Percentiles rank a stretch among this genome's conserved stretches.
These are phyloP conservation scores for Apolygus lucorum DNA, from an alignment of 1,140 invertebrate species.

Conservation along the genomic window DNA sequence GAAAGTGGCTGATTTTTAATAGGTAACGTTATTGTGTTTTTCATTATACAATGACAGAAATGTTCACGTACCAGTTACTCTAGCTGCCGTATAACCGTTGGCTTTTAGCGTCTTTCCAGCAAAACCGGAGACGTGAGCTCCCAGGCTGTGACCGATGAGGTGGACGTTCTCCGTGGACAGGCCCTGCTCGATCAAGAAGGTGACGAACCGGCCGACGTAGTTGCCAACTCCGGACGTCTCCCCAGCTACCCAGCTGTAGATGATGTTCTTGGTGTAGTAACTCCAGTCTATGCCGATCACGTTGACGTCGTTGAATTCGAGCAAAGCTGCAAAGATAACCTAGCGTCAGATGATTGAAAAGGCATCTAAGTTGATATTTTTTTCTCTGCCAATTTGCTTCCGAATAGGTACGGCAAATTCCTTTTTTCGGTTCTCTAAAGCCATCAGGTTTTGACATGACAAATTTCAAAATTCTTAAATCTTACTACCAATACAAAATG, in stretches of 20 bases:
- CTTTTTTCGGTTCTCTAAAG: too few species aligned
- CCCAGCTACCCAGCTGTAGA: conserved; percentile 44
- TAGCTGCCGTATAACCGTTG: conserved; percentile 39
- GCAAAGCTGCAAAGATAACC: conserved; percentile 12
- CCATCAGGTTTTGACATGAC: too few species aligned
- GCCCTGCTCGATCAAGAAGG: conserved; percentile 46
- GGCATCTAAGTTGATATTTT: not conserved
- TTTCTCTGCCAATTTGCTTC: too few species aligned
- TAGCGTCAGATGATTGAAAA: too few species aligned
- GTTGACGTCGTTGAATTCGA: conserved; percentile 41
- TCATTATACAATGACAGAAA: too few species aligned
- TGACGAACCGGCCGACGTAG: conserved; percentile 50
- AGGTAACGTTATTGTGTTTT: too few species aligned
- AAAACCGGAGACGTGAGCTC: conserved; percentile 69
- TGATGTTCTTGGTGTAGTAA: conserved; percentile 37
- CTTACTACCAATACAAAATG: too few species aligned
- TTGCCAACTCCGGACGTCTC: conserved; percentile 53
- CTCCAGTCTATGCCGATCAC: conserved; percentile 52
- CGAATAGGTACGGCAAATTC: too few species aligned
- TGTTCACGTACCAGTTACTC: conserved; percentile 53
- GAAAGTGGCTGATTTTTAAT: too few species aligned
- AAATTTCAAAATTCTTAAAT: too few species aligned
- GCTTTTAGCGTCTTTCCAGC: conserved; percentile 51
- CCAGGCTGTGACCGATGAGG: conserved; percentile 74
- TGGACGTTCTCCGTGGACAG: conserved; percentile 50